phyloP scores from a whole-genome alignment of 2,797 vertebrate species.

The Pangasius larnaudii region DNA sequence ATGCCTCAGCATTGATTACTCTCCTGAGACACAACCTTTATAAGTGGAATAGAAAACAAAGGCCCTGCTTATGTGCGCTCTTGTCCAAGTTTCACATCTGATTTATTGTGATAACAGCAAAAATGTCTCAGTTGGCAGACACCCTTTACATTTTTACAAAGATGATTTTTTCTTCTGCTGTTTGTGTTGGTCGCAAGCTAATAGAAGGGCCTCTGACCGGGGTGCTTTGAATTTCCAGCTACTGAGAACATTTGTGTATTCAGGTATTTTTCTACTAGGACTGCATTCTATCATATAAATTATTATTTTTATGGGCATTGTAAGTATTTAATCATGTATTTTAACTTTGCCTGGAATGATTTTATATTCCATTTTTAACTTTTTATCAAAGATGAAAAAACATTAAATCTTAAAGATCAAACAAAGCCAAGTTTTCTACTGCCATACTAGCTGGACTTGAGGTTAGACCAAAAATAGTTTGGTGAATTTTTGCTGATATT shows the following conservation, averaged over 20 bases:
- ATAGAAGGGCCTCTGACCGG: constrained; percentile 61
- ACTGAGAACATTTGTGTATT: constrained; percentile 73
- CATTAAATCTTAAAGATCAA: constrained; percentile 44
- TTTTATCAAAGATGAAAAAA: constrained; percentile 30
- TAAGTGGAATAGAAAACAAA: constrained; percentile 80
- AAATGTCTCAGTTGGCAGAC: constrained; percentile 69
- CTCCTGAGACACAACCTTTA: constrained; percentile 71
- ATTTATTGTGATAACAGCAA: constrained; percentile 78
- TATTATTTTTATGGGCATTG: constrained; percentile 36
- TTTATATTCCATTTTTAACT: constrained; percentile 18
- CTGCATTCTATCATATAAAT: constrained; percentile 60
- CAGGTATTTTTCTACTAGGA: constrained; percentile 58
- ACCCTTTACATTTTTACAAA: constrained; percentile 62
- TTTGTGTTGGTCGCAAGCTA: constrained; percentile 60
- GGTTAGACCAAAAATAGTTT: constrained; percentile 35
- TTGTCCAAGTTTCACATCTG: constrained; percentile 60
- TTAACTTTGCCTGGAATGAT: constrained; percentile 10
- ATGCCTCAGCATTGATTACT: constrained; percentile 68
- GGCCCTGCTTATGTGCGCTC: constrained; percentile 63
- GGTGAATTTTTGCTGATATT: constrained; percentile 19
- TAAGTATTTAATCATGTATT: constrained; percentile 37
- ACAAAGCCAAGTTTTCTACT: constrained; percentile 39
- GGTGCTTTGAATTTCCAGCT: constrained; percentile 70
- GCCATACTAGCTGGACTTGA: constrained; percentile 22
- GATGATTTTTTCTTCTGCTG: constrained; percentile 63